Conservation (phyloP, 2,113 vertebrate species). For the Rousettus leschenaultii region DNA sequence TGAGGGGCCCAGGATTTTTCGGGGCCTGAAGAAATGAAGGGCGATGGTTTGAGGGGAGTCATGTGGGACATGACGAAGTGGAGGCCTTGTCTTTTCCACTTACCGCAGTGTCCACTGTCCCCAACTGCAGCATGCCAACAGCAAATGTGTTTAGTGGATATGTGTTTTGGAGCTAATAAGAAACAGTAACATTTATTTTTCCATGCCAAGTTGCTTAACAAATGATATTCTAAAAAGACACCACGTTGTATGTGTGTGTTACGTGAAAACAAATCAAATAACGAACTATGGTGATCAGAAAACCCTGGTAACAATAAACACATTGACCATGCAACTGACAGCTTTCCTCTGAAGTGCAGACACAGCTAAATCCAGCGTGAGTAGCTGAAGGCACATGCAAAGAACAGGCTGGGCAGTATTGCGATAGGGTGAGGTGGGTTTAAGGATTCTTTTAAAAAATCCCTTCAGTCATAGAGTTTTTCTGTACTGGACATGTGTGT, state of each 20-base stretch:
- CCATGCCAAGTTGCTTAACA: slow-evolving; percentile 62
- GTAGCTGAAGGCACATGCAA: slow-evolving; percentile 73
- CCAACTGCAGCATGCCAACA: slow-evolving; percentile 63
- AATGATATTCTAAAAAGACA: slow-evolving; percentile 66
- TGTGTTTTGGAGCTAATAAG: slow-evolving; percentile 65
- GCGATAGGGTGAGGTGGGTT: slow-evolving; percentile 44
- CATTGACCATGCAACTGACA: slow-evolving; percentile 72
- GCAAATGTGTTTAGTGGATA: slow-evolving; percentile 70
- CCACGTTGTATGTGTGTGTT: slow-evolving; percentile 47
- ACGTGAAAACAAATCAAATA: slow-evolving; percentile 64
- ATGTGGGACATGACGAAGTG: neutral
- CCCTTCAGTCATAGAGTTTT: slow-evolving; percentile 46
- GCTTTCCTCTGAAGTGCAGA: slow-evolving; percentile 59
- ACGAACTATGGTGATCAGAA: slow-evolving; percentile 46
- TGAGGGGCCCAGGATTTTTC: neutral
- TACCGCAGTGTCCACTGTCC: slow-evolving; percentile 57
- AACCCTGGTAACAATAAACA: slow-evolving; percentile 46
- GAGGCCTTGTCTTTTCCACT: slow-evolving; percentile 46
- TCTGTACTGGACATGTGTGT: slow-evolving; percentile 29
- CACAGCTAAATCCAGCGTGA: slow-evolving; percentile 39
- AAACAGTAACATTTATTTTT: slow-evolving; percentile 60
- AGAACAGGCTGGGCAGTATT: slow-evolving; percentile 75
- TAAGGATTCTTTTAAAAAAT: slow-evolving; percentile 49
- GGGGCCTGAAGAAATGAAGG: neutral
- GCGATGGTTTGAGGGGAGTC: neutral